A percentile compares a stretch with the other conserved stretches of the same genome.
phyloP scores from a whole-genome alignment of 2,113 vertebrate species.

The Bubo bubo region DNA sequence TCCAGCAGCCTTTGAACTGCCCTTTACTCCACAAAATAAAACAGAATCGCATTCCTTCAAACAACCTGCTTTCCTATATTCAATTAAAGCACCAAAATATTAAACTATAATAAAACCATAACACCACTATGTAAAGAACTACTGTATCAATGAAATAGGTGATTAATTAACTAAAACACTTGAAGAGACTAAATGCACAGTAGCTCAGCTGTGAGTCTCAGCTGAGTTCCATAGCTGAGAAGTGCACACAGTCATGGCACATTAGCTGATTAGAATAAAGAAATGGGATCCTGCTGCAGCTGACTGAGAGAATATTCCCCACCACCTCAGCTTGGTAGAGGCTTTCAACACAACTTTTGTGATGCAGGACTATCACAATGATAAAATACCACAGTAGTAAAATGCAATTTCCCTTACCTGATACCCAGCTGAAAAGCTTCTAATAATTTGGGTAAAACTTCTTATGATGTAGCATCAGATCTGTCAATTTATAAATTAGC shows the following conservation, averaged over 20 bases:
- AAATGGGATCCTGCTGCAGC: neutral
- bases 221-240: neutral
- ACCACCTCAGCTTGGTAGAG: neutral
- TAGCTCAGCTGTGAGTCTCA: neutral
- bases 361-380: neutral
- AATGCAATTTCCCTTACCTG: neutral
- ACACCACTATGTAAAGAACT: rapidly evolving
- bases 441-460: conserved; percentile 21
- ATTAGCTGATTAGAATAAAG: neutral
- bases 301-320: neutral
- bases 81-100: neutral
- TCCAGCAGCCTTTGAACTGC: neutral
- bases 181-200: neutral
- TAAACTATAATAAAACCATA: neutral
- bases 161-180: neutral
- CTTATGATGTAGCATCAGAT: conserved; percentile 24
- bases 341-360: neutral
- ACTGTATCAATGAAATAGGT: neutral
- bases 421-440: conserved; percentile 11
- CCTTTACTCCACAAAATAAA: neutral
- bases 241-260: neutral
- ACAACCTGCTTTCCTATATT: neutral
- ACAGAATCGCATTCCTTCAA: neutral
- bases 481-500: conserved; percentile 40
- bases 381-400: neutral